Conservation (phyloP, 2,888 invertebrate genomes). For the Lycocerus yunnanus region DNA sequence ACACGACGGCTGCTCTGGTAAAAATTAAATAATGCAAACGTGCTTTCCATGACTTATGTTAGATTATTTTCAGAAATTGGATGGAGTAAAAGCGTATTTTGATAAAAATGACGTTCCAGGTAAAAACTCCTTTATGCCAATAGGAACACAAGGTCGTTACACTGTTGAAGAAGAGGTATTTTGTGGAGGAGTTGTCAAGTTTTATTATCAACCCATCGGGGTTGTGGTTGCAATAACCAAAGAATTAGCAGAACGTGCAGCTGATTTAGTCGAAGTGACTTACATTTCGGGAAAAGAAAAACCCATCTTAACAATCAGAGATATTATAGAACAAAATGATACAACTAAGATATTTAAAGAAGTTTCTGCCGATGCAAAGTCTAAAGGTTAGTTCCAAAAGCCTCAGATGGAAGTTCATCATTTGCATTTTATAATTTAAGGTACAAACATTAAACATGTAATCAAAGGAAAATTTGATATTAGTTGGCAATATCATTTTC, state of each 20-base stretch:
- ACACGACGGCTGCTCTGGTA: conserved; percentile 64
- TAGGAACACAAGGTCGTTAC: conserved; percentile 16
- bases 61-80: conserved; percentile 66
- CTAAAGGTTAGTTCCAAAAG: conserved; percentile 40
- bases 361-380: conserved; percentile 48
- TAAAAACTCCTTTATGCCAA: conserved; percentile 62
- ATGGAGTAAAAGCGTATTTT: conserved; percentile 68
- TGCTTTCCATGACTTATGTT: too few relatives aligned
- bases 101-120: conserved; percentile 74
- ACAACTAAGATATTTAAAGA: conserved; percentile 55
- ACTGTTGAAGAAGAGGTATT: conserved; percentile 57
- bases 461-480: conserved; percentile 62
- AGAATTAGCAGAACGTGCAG: conserved; percentile 63
- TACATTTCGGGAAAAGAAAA: conserved; percentile 57
- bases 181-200: conserved; percentile 61
- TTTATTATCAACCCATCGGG: conserved; percentile 76
- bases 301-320: conserved; percentile 56
- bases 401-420: too few relatives aligned
- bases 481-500: conserved; percentile 74
- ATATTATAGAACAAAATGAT: conserved; percentile 58
- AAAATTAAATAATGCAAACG: background rate
- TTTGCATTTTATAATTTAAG: conserved; percentile 10
- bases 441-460: conserved; percentile 40
- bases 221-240: conserved; percentile 70
- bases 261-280: conserved; percentile 61